A percentile compares a stretch with the other conserved stretches of the same genome.
Conservation (phyloP, 2,797 vertebrate species). For the Limnodromus scolopaceus region DNA sequence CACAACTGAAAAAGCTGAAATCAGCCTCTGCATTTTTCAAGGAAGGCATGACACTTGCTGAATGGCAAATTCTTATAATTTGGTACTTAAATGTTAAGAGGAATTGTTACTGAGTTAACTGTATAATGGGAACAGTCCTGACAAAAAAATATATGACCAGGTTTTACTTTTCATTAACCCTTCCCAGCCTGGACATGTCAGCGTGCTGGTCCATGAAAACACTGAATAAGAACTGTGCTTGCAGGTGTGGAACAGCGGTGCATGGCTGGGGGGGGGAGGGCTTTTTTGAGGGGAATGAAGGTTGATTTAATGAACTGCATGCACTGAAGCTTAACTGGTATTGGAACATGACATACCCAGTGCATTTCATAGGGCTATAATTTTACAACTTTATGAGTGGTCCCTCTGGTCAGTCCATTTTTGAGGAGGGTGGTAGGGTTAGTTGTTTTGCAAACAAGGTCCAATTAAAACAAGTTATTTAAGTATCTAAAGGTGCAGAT, state of each 20-base stretch:
- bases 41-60: conserved; percentile 68
- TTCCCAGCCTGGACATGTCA: conserved; percentile 70
- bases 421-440: neutral
- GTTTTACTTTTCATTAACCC: conserved; percentile 69
- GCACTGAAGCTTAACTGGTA: conserved; percentile 26
- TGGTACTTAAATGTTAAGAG: conserved; percentile 52
- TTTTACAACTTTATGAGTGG: neutral
- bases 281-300: conserved; percentile 30
- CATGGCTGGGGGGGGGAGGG: neutral
- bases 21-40: conserved; percentile 55
- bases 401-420: neutral
- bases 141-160: conserved; percentile 63
- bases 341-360: neutral
- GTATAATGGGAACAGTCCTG: conserved; percentile 69
- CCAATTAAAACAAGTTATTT: neutral
- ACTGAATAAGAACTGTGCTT: neutral
- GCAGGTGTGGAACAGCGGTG: conserved; percentile 55
- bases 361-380: neutral
- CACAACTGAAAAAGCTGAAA: conserved; percentile 58
- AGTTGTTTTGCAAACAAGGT: neutral
- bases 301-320: conserved; percentile 44
- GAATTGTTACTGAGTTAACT: conserved; percentile 60
- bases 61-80: conserved; percentile 68
- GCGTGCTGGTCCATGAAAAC: conserved; percentile 6
- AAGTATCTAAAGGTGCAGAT: neutral